A percentile compares a stretch with the other conserved stretches of the same genome.
Evolutionary conservation across 1,140 invertebrate genomes (phyloP).

Genomic region (Neuroterus valhalla): DNA sequence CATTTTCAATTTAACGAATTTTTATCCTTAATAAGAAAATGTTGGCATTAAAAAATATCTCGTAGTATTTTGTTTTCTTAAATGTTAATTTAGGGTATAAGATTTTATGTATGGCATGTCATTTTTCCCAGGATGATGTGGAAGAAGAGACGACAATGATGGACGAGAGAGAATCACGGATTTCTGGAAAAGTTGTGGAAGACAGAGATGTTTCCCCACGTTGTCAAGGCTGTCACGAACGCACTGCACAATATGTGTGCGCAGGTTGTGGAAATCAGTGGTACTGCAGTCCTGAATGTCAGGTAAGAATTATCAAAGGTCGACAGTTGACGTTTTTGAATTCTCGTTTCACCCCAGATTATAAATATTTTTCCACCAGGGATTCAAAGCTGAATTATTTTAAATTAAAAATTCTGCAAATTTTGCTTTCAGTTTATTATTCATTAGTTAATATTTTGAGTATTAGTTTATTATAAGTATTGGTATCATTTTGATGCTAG

Average conservation of each 20-base stretch:
- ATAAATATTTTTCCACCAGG: no score
- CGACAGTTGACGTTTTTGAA: not conserved
- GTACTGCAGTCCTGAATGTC: slow-evolving; percentile 92
- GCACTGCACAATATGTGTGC: slow-evolving; percentile 88
- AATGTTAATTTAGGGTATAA: no score
- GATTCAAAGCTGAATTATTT: no score
- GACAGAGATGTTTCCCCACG: slow-evolving; percentile 70
- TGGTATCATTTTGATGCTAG: no score
- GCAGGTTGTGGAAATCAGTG: slow-evolving; percentile 91
- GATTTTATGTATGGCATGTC: not conserved
- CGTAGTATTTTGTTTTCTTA: no score
- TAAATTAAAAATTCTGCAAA: no score
- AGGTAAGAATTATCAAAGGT: slow-evolving; percentile 76
- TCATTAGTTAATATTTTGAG: no score
- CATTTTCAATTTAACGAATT: no score
- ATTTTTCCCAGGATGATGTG: slow-evolving; percentile 74
- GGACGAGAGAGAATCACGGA: slow-evolving; percentile 78
- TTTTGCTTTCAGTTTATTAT: no score
- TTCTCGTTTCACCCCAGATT: slow-evolving; percentile 13
- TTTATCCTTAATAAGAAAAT: no score
- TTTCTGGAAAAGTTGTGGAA: slow-evolving; percentile 66
- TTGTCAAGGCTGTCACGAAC: slow-evolving; percentile 88
- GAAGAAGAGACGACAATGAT: slow-evolving; percentile 80
- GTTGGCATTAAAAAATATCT: no score
- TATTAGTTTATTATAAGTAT: no score